Evolutionary conservation across 2,797 vertebrate species (phyloP).

Genomic region (Thaleichthys pacificus): DNA sequence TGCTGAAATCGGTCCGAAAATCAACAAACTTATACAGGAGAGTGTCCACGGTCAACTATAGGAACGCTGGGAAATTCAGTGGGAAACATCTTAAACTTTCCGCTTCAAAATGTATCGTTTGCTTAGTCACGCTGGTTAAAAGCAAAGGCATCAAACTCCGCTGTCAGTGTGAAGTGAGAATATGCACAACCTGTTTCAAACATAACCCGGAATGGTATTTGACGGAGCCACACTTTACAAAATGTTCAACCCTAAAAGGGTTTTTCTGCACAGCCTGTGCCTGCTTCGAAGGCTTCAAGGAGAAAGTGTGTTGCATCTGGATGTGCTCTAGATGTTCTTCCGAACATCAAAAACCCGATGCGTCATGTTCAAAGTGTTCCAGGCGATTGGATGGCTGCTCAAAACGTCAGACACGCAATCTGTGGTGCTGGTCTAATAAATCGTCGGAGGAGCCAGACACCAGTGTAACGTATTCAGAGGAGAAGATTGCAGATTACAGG

Average conservation of each 20-base stretch:
- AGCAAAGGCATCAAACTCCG: background rate
- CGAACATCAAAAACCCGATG: background rate
- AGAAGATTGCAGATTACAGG: background rate
- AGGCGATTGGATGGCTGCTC: background rate
- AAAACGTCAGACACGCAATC: too few relatives aligned
- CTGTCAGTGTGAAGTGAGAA: background rate
- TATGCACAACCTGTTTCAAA: background rate
- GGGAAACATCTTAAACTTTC: background rate
- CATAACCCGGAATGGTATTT: background rate
- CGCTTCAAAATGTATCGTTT: background rate
- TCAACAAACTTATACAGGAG: slow-evolving; percentile 7
- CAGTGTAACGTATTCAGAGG: background rate
- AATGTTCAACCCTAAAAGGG: background rate
- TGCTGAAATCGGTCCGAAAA: background rate
- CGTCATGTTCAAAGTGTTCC: slow-evolving; percentile 1
- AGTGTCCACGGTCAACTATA: background rate
- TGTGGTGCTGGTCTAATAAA: too few relatives aligned
- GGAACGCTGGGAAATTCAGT: background rate
- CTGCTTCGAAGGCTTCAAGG: background rate
- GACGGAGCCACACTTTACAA: background rate
- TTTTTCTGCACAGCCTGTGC: background rate
- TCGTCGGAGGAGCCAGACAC: too few relatives aligned
- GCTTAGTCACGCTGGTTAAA: background rate
- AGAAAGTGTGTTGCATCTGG: slow-evolving; percentile 11
- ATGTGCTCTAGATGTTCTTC: slow-evolving; percentile 1